Conservation (phyloP, 2,113 vertebrate species). For the Thermophis baileyi region DNA sequence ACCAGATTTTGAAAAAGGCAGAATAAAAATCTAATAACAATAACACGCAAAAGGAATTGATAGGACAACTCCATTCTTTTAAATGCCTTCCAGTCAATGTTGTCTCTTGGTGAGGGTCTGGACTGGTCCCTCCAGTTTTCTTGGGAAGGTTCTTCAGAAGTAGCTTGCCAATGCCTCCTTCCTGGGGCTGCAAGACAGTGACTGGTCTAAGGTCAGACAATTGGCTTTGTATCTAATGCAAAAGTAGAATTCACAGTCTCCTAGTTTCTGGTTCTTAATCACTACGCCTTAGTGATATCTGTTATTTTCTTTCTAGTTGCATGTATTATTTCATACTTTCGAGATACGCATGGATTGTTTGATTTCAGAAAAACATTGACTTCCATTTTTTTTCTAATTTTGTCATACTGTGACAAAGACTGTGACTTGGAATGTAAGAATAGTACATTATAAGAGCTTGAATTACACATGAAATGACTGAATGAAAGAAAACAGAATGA, state of each 20-base stretch:
- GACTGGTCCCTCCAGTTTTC: neutral
- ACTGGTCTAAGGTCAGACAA: neutral
- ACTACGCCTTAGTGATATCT: neutral
- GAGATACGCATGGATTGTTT: neutral
- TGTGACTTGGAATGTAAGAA: neutral
- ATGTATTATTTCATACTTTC: neutral
- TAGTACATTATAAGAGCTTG: neutral
- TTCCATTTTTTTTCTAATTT: neutral
- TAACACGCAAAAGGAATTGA: neutral
- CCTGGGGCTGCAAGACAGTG: neutral
- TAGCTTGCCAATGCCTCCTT: neutral
- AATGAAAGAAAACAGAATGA: neutral
- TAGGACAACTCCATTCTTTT: neutral
- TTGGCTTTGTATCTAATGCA: neutral
- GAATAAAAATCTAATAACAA: neutral
- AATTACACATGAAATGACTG: neutral
- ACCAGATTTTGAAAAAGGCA: neutral
- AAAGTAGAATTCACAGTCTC: neutral
- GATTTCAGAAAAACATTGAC: constrained; percentile 3
- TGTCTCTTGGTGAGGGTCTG: neutral
- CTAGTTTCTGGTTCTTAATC: neutral
- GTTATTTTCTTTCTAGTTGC: neutral
- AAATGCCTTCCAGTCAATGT: neutral
- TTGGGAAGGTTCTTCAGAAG: neutral
- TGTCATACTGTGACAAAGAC: neutral